Base-by-base conservation (phyloP, 2,888 invertebrate species). In the Nesidiocoris tenuis region DNA sequence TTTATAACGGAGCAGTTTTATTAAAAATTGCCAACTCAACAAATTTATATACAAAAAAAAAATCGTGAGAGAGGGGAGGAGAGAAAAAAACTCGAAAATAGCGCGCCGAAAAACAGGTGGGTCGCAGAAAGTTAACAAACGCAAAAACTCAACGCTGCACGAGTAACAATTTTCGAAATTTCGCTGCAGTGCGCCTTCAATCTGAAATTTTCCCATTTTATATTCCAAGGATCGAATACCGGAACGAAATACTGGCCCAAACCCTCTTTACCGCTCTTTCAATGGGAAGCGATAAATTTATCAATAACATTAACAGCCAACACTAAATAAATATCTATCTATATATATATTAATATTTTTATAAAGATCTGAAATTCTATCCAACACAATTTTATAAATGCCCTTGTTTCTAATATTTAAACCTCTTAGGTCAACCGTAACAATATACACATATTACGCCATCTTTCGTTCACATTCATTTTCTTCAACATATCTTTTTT, bases 291-390 rank as follows among this genome's bases (percentile, higher is more conserved):
- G 63, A 76, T 77, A 76, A 67, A 68, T 61, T 76, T 71, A 77
- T 75, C 75, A 76, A 77, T 78, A 77, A 77, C 61, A 65, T 77
- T 74, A 77, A 77, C 74, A 74, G 70, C 72, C 77, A 78, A 77
- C 72, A 75, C 76, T 77, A 78, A 74, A 77, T 76, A 78, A 70
- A 78, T 71, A 78, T 74, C 71, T 77, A 68, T 70, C 64, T 78
- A 66, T 64, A 23, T 78, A 65, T 72, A 61, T 61, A 67, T 67
- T 61, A 56, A 61, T 61, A 17, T 61, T 57, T 75, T 67, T 68
- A 77, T 77, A 77, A 78, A 77, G 72, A 77, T 77, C 74, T 78
- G 76, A 78, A 78, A 78, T 77, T 77, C 72, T 78, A 78, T 78
- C 56, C 75, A 78, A 78, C 77, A 77, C 71, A 75, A 77, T 67